phyloP scores from a whole-genome alignment of 2,113 vertebrate species.

The Crotalus horridus region DNA sequence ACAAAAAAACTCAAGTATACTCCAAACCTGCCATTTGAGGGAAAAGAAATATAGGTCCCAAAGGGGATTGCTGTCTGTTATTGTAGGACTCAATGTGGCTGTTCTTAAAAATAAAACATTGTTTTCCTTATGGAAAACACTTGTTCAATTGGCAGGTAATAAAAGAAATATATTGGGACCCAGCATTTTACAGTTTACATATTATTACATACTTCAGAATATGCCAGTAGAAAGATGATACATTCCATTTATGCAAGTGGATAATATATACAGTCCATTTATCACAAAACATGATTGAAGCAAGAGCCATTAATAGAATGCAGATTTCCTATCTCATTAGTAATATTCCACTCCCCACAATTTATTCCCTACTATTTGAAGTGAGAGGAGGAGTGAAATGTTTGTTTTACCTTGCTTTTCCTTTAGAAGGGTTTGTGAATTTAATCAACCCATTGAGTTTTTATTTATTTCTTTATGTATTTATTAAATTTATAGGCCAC shows the following conservation, averaged over 20 bases:
- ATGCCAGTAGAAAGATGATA: background rate
- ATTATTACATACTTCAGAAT: background rate
- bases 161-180: background rate
- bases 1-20: background rate
- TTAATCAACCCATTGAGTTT: background rate
- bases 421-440: background rate
- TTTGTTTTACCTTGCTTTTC: background rate
- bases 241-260: background rate
- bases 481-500: background rate
- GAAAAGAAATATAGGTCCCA: background rate
- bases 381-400: no score
- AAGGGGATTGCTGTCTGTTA: background rate
- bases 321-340: background rate
- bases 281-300: background rate
- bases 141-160: background rate
- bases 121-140: background rate
- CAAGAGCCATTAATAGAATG: background rate
- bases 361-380: background rate
- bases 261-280: background rate
- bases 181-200: background rate
- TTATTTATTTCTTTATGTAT: background rate
- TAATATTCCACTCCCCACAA: background rate
- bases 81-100: background rate
- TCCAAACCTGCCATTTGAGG: background rate
- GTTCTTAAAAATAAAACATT: background rate